A percentile compares a stretch with the other conserved stretches of the same genome.
Evolutionary conservation across 1,140 invertebrate genomes (phyloP).

Genomic region (Gonatopus flavifemur): DNA sequence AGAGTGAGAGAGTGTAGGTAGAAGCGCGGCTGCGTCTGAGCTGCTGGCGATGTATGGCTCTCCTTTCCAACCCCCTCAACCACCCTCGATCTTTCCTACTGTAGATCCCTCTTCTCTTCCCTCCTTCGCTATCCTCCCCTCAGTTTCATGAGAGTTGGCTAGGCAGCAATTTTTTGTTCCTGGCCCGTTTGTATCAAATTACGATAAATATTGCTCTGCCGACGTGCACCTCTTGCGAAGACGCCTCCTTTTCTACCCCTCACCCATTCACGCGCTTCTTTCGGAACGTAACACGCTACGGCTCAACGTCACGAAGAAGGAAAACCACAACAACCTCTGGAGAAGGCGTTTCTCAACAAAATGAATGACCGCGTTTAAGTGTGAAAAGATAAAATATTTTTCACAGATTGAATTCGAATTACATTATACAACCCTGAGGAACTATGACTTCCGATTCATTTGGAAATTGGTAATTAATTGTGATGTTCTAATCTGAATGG

Average conservation of each 20-base stretch:
- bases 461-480: no score
- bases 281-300: no score
- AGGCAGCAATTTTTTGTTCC: slow-evolving; percentile 45
- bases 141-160: slow-evolving; percentile 7
- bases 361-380: slow-evolving; percentile 6
- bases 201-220: slow-evolving; percentile 50
- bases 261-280: slow-evolving; percentile 18
- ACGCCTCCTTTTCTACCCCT: no score
- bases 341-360: slow-evolving; percentile 22
- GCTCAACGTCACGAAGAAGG: slow-evolving; percentile 27
- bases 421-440: no score
- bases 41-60: slow-evolving; percentile 41
- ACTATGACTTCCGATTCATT: no score
- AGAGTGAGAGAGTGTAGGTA: slow-evolving; percentile 22
- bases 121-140: slow-evolving; percentile 3
- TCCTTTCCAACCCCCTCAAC: slow-evolving; percentile 25
- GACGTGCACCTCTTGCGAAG: slow-evolving; percentile 35
- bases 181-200: slow-evolving; percentile 51
- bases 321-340: slow-evolving; percentile 13
- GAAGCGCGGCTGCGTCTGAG: slow-evolving; percentile 45
- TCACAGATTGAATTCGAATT: no score
- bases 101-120: slow-evolving; percentile 16
- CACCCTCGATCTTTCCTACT: slow-evolving; percentile 18
- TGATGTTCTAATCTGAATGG: no score
- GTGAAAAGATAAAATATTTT: no score